Conservation (phyloP, 1,140 invertebrate genomes). For the Lineus longissimus region DNA sequence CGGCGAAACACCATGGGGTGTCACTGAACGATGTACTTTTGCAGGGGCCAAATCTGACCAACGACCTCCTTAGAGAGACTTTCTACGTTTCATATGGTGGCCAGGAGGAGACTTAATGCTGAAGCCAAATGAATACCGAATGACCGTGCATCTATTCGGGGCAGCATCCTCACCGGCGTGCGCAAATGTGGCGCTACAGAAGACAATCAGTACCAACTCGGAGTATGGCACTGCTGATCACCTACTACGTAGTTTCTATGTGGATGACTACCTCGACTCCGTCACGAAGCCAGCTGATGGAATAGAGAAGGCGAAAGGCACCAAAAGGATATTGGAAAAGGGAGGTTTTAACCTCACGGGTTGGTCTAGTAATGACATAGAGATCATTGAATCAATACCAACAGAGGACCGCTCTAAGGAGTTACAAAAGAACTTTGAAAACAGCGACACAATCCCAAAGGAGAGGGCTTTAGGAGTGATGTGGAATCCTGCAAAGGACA, state of each 20-base stretch:
- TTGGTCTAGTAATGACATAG: constrained; percentile 9
- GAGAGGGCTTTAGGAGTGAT: constrained; percentile 9
- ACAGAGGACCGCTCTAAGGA: not conserved
- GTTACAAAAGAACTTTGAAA: not conserved
- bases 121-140: constrained; percentile 11
- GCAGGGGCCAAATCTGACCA: constrained; percentile 24
- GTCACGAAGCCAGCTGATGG: not conserved
- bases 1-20: constrained; percentile 12
- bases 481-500: constrained; percentile 11
- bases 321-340: not conserved
- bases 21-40: constrained; percentile 20
- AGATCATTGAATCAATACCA: constrained; percentile 9
- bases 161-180: constrained; percentile 15
- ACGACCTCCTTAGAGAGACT: constrained; percentile 18
- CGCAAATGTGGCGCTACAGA: constrained; percentile 13
- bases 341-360: constrained; percentile 17
- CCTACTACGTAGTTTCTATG: constrained; percentile 16
- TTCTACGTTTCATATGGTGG: constrained; percentile 16
- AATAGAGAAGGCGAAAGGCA: not conserved
- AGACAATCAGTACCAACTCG: not conserved
- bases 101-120: not conserved
- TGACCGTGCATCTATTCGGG: constrained; percentile 20
- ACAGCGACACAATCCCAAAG: not conserved
- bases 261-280: constrained; percentile 21
- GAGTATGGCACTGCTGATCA: constrained; percentile 3